These are phyloP conservation scores for Cryptoblepharus egeriae DNA, from an alignment of 2,797 vertebrate genomes.

Conservation along the genomic window DNA sequence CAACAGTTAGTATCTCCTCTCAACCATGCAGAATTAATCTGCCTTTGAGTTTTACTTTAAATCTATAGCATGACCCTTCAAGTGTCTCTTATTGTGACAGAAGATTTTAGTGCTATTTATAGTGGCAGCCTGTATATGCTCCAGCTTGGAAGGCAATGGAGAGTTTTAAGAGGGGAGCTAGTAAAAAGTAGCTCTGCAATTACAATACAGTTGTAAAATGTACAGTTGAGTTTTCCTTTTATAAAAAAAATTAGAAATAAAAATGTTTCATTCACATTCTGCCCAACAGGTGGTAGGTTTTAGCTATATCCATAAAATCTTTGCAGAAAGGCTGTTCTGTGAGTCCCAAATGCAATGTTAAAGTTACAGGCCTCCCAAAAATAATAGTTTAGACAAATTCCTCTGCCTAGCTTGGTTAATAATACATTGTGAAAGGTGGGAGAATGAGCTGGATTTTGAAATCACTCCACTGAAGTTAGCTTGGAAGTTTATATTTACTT, in stretches of 20 bases:
- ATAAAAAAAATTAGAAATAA: no score
- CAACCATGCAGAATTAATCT: background rate
- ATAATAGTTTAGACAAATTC: slow-evolving; percentile 54
- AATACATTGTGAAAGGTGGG: slow-evolving; percentile 29
- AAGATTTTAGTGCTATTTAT: slow-evolving; percentile 4
- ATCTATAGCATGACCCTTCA: background rate
- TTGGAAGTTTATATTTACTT: slow-evolving; percentile 10
- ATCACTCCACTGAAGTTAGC: background rate
- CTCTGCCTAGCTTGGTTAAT: slow-evolving; percentile 32
- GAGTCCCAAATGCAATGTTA: slow-evolving; percentile 52
- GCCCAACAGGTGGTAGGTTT: slow-evolving; percentile 46
- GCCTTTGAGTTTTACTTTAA: background rate
- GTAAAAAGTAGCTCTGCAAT: slow-evolving; percentile 36
- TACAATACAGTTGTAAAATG: slow-evolving; percentile 52
- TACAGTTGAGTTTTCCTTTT: background rate
- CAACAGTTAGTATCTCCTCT: background rate
- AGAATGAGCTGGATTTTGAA: slow-evolving; percentile 11
- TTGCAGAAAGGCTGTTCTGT: slow-evolving; percentile 46
- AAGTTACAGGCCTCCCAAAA: slow-evolving; percentile 54
- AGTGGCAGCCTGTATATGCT: slow-evolving; percentile 38
- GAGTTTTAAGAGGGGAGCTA: slow-evolving; percentile 40
- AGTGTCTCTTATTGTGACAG: slow-evolving; percentile 20
- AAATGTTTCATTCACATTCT: slow-evolving; percentile 3
- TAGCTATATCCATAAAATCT: slow-evolving; percentile 39
- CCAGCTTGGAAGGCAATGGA: slow-evolving; percentile 32